These are phyloP conservation scores for Eubasilissa regina DNA, from an alignment of 1,140 invertebrate genomes.

Conservation along the genomic window DNA sequence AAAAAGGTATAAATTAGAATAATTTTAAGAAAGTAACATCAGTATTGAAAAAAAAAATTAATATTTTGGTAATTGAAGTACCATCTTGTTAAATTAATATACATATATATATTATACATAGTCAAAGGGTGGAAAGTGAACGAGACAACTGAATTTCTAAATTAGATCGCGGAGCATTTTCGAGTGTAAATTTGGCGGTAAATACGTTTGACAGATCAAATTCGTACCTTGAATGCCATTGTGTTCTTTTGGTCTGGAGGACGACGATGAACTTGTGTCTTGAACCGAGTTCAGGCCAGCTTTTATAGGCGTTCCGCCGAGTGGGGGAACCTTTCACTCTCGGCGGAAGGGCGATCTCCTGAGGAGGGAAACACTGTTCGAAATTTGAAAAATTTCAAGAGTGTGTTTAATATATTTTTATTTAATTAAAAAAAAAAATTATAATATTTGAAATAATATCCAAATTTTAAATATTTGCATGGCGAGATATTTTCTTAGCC, in stretches of 20 bases:
- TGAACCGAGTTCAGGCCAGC: constrained; percentile 13
- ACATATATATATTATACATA: too few species aligned
- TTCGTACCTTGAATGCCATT: constrained; percentile 53
- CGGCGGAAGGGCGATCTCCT: constrained; percentile 4
- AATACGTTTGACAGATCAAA: constrained; percentile 22
- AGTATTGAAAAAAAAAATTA: background rate
- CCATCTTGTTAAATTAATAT: too few species aligned
- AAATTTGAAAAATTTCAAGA: too few species aligned
- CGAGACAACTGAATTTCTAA: background rate
- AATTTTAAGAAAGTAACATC: background rate
- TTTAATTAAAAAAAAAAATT: too few species aligned
- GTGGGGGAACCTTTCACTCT: constrained; percentile 47
- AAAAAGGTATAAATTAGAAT: background rate
- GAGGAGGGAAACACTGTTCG: background rate
- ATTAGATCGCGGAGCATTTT: background rate
- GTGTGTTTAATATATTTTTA: too few species aligned
- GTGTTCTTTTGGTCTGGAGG: constrained; percentile 34
- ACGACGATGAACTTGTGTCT: constrained; percentile 39
- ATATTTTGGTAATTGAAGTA: too few species aligned
- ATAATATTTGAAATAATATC: too few species aligned
- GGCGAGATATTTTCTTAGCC: too few species aligned
- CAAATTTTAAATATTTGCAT: too few species aligned
- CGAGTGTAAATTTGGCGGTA: constrained; percentile 5
- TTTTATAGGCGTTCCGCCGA: constrained; percentile 37
- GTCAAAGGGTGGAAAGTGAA: too few species aligned